Base-by-base conservation (phyloP, 1,140 invertebrate species). In the Aphelenchoides fujianensis region DNA sequence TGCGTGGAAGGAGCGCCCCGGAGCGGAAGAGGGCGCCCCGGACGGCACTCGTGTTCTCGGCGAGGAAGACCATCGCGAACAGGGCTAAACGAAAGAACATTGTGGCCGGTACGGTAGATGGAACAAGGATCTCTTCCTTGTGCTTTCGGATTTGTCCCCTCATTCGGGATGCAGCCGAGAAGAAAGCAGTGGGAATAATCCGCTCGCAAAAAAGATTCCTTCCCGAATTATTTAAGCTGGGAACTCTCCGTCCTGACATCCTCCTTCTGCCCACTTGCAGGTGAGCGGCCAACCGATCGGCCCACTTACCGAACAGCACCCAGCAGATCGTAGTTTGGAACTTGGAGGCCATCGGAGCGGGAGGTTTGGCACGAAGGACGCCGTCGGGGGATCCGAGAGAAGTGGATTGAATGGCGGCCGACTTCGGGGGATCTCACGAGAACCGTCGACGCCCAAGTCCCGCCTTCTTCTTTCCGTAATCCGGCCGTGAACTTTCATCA, bases 11-110 rank as follows among this genome's bases (percentile, higher is more conserved):
- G 66, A 69, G 12, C 27, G 57, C 2, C 59, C 19, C 66, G 7
- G 55, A 59, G 7, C 55, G 55, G 19, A 63, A 66, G 2, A 63
- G 68, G 9, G 59, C 32, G 23, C 68, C 23, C 16, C 12, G 16
- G 12, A 48, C 41, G 41, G 41, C 41, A 23, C 23, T 48, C 41
- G 41, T 23, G 23, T 48, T 48, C 23, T 48, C 12, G 12, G 41
- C 12, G 12, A 48, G 12, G 12, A 48, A 48, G 23, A 48, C 41
- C 12, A 48, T 48, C 41, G 41, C 41, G 12, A 48, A 48, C 41
- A 48, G 23, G 12, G 23, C 41, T 16, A 48, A 48, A 48, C 23
- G 41, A 48, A 23, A 23, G 23, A 16, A 16, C 41, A 48, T 48
- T 48, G n/a, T 48, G 12, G 41, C 23, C 41, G 41, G 12, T 48